Percentiles rank a stretch among this genome's conserved stretches.
Evolutionary conservation across 2,797 vertebrate genomes (phyloP).

Genomic region (Pyrocephalus nanus): DNA sequence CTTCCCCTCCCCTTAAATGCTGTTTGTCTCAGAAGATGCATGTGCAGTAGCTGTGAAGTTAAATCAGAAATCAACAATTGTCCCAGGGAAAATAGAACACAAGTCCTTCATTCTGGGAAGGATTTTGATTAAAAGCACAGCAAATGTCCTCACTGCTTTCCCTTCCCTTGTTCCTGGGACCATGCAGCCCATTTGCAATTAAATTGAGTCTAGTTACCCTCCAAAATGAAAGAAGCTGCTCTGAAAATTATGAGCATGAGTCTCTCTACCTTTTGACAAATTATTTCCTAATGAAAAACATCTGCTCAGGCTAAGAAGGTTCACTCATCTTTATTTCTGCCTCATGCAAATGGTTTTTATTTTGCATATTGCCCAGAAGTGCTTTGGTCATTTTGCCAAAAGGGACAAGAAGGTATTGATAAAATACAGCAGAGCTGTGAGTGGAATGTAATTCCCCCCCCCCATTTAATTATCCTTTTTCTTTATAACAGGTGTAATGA

Average conservation of each 20-base stretch:
- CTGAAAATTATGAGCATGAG: conserved; percentile 43
- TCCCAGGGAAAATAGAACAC: neutral
- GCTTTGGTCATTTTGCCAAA: neutral
- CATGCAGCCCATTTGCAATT: conserved; percentile 54
- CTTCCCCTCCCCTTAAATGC: neutral
- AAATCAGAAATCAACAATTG: neutral
- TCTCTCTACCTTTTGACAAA: conserved; percentile 60
- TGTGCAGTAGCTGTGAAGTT: neutral
- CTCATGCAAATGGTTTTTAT: conserved; percentile 5
- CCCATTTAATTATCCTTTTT: conserved; percentile 38
- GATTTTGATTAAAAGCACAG: neutral
- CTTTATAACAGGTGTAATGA: conserved; percentile 57
- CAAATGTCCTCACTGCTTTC: neutral
- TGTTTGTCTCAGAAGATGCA: neutral
- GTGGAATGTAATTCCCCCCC: neutral
- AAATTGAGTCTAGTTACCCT: conserved; percentile 63
- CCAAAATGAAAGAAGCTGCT: conserved; percentile 44
- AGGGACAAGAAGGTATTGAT: neutral
- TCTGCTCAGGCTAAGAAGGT: conserved; percentile 47
- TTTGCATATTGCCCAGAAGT: neutral
- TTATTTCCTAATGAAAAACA: conserved; percentile 67
- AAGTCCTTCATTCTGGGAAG: neutral
- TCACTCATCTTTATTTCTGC: neutral
- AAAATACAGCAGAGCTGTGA: neutral
- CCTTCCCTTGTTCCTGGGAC: neutral